Evolutionary conservation across 35 echinoderm and acorn worm genomes (phyloP), one percentile per base, ranked within the genome.

Genomic region (Apostichopus californicus): DNA sequence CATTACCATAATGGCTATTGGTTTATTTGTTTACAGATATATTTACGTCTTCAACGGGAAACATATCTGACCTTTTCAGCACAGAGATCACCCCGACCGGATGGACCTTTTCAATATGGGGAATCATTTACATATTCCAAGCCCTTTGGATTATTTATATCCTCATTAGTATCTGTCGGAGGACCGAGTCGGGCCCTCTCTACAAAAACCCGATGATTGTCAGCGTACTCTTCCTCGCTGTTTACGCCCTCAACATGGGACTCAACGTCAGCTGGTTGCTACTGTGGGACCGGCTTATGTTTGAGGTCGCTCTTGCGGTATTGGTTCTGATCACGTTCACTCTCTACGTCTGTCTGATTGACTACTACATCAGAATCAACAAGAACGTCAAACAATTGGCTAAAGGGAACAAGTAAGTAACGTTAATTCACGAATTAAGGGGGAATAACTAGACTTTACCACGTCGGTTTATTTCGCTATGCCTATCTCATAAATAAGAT

Each of bases 101-200:
- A 8, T 98, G 94, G 92, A 98, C 96, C 15, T 98, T 98, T 90
- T 89, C 87, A 7, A 95, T 98, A 52, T 95, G 94, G 94, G 92
- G 77, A 1, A 9, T 98, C 12, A 95, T 98, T 79, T 98, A 93
- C 86, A 83, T 92, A 52, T 98, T 82, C 80, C 81, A 92, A 46
- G 73, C 85, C 26, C 20, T 94, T 58, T 98, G 92, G 84, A 7
- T 96, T 56, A 53, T 96, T 15, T 94, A 98, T 59, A 9, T 93
- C 21, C 54, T 98, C 14, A 91, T 75, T 17, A 88, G 77, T 54
- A 75, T 98, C 9, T 98, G 92, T 66, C 57, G 94, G 15, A 75
- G 60, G 23, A 94, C 78, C 54, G 91, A 94, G 1, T 46, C n/a
- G 5, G 94, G 94, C 17, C 92, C 94, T 0, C 84, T 98, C 9